phyloP scores from a whole-genome alignment of 2,113 vertebrate species.

The Spheniscus mendiculus region DNA sequence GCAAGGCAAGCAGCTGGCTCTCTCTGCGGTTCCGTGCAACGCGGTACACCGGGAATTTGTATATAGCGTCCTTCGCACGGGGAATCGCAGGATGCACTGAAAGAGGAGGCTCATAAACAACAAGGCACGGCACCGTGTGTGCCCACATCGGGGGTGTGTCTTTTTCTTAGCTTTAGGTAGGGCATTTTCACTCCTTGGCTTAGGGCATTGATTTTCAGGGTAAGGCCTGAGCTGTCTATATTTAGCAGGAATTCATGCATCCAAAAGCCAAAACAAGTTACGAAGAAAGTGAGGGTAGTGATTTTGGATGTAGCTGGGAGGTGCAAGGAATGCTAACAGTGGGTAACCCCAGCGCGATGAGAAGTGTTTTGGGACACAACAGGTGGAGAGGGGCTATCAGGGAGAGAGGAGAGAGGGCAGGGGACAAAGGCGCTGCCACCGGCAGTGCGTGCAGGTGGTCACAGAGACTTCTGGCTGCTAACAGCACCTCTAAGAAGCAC shows the following conservation, averaged over 20 bases:
- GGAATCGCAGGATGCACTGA: background rate
- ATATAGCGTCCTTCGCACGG: background rate
- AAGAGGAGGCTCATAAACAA: background rate
- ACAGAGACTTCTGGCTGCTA: background rate
- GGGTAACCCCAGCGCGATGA: rapidly evolving
- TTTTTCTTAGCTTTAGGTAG: background rate
- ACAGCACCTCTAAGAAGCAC: background rate
- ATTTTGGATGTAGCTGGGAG: background rate
- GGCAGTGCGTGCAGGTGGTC: no score
- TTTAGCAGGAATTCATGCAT: background rate
- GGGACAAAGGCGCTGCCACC: background rate
- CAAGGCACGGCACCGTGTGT: rapidly evolving
- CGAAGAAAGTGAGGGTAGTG: background rate
- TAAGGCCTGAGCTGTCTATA: background rate
- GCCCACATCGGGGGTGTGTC: rapidly evolving
- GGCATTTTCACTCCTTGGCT: background rate
- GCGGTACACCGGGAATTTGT: no score
- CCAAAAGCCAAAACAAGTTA: background rate
- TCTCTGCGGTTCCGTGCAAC: background rate
- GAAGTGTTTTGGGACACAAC: background rate
- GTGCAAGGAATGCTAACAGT: background rate
- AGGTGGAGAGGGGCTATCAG: background rate
- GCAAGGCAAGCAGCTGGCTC: background rate
- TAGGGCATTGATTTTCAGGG: rapidly evolving
- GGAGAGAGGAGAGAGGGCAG: background rate